Evolutionary conservation across 2,797 vertebrate genomes (phyloP).

Genomic region (Cyclura pinguis): DNA sequence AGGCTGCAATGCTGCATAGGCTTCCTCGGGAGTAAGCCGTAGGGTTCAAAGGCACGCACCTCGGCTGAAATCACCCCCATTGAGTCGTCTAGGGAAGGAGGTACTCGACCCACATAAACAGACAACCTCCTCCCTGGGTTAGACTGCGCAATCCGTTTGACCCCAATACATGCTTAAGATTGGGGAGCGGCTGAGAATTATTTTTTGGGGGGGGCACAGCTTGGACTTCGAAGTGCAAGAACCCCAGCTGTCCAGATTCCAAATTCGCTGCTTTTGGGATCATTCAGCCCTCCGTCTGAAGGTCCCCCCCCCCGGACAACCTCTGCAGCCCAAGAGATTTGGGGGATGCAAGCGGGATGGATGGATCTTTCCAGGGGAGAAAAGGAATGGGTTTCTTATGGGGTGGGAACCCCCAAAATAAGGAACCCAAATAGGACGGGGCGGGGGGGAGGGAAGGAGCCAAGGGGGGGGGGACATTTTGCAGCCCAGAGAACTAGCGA

Average conservation of each 20-base stretch:
- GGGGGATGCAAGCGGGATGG: too few relatives aligned
- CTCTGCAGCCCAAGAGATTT: not conserved
- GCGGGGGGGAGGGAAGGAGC: too few relatives aligned
- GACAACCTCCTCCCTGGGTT: not conserved
- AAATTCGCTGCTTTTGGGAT: too few relatives aligned
- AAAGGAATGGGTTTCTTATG: not conserved
- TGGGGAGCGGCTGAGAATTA: not conserved
- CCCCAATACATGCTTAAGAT: not conserved
- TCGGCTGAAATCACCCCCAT: not conserved
- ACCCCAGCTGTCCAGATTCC: too few relatives aligned
- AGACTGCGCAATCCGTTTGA: constrained; percentile 14
- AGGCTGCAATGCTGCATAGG: too few relatives aligned
- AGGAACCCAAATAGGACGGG: too few relatives aligned
- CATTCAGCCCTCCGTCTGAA: not conserved
- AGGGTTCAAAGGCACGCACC: not conserved
- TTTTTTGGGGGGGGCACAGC: not conserved
- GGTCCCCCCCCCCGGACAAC: too few relatives aligned
- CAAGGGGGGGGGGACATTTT: too few relatives aligned
- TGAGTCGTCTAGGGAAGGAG: not conserved
- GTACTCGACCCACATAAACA: not conserved
- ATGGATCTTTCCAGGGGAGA: too few relatives aligned
- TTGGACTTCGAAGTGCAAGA: not conserved
- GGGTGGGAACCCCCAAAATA: too few relatives aligned
- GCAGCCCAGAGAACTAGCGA: too few relatives aligned
- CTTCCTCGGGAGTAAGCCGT: not conserved